Evolutionary conservation across 2,113 vertebrate genomes (phyloP).

Genomic region (Narcine bancroftii): DNA sequence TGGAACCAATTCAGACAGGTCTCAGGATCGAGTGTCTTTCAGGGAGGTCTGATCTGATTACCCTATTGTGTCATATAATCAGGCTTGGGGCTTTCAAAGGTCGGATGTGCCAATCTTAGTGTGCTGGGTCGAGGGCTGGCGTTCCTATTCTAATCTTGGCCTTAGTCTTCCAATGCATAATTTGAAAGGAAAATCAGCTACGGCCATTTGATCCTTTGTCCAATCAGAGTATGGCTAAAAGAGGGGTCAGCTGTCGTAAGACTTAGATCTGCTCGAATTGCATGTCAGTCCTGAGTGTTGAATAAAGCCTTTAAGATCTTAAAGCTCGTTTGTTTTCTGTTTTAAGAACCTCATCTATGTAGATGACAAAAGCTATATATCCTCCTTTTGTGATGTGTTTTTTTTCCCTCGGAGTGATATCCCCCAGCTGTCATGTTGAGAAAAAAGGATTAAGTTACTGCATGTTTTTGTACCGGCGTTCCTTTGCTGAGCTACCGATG

Average conservation of each 20-base stretch:
- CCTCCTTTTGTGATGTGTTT: not conserved
- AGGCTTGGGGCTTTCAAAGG: not conserved
- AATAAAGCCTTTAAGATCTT: constrained; percentile 8
- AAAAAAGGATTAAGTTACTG: not conserved
- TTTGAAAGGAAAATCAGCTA: not conserved
- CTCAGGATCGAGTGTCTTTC: not conserved
- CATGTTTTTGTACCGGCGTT: not conserved
- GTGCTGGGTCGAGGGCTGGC: not conserved
- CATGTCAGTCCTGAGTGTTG: not conserved
- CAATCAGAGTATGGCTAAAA: not conserved
- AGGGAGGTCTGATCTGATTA: not conserved
- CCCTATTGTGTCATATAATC: not conserved
- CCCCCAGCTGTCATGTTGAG: not conserved
- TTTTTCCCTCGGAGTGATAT: not conserved
- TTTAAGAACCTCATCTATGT: not conserved
- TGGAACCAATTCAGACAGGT: not conserved
- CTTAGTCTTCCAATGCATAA: not conserved
- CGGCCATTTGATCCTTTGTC: not conserved
- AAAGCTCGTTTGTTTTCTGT: not conserved
- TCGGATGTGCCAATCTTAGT: not conserved
- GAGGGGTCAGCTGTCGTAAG: not conserved
- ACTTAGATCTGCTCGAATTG: not conserved
- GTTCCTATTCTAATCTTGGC: not conserved
- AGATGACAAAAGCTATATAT: not conserved
- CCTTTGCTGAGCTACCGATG: not conserved